Percentiles rank a stretch among this genome's conserved stretches.
Evolutionary conservation across 2,888 invertebrate genomes (phyloP).

Genomic region (Tipula vernalis): DNA sequence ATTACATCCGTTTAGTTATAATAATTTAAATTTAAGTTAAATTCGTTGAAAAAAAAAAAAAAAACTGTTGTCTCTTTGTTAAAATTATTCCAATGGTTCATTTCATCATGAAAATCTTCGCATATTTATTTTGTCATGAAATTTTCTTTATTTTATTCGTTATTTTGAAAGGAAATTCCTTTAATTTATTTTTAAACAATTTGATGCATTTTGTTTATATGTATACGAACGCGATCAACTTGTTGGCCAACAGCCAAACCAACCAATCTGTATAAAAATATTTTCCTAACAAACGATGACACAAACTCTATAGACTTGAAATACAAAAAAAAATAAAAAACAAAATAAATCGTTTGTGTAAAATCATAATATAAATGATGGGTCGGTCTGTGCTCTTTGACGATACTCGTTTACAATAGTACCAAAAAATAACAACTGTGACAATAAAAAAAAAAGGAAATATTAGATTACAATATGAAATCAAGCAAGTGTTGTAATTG

Average conservation of each 20-base stretch:
- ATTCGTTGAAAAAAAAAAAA: not conserved
- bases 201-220: not conserved
- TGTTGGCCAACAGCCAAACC: not conserved
- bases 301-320: not conserved
- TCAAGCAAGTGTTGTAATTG: not conserved
- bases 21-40: not conserved
- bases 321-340: not conserved
- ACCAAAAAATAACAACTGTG: not conserved
- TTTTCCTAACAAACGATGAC: not conserved
- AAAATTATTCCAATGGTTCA: not conserved
- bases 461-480: not conserved
- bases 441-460: not conserved
- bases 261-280: not conserved
- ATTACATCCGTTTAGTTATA: not conserved
- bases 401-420: not conserved
- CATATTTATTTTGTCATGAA: not conserved
- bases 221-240: not conserved
- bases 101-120: not conserved
- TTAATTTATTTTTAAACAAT: not conserved
- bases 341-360: not conserved
- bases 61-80: not conserved
- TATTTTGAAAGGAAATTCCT: conserved; percentile 4
- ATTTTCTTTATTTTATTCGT: not conserved
- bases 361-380: not conserved
- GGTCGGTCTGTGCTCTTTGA: not conserved